A percentile compares a stretch with the other conserved stretches of the same genome.
Conservation (phyloP, 1,140 invertebrate species). For the Vanessa atalanta region DNA sequence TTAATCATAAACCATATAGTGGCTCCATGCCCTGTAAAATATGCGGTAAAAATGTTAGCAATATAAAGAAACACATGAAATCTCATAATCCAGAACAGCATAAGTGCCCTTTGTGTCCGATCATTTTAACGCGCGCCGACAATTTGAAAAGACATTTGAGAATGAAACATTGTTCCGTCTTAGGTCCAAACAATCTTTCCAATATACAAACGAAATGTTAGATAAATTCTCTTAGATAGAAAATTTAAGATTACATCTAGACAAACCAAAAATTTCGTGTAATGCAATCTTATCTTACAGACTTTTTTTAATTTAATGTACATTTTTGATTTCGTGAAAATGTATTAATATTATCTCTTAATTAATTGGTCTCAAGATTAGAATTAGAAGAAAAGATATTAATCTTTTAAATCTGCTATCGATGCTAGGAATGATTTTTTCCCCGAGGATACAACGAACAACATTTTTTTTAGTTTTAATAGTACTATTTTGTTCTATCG, state of each 20-base stretch:
- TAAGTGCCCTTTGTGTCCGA: slow-evolving; percentile 85
- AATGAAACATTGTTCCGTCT: slow-evolving; percentile 84
- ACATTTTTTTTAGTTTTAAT: too few relatives aligned
- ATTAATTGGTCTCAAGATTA: too few relatives aligned
- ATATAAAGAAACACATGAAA: slow-evolving; percentile 87
- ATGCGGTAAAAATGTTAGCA: slow-evolving; percentile 87
- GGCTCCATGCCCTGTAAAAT: slow-evolving; percentile 80
- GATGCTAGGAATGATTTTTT: too few relatives aligned
- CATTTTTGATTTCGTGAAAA: too few relatives aligned
- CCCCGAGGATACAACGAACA: too few relatives aligned
- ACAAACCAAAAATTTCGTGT: slow-evolving; percentile 27
- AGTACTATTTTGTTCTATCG: too few relatives aligned
- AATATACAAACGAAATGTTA: slow-evolving; percentile 70
- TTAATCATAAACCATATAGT: slow-evolving; percentile 58
- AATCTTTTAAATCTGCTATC: too few relatives aligned
- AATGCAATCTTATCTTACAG: neutral
- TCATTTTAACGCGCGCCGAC: slow-evolving; percentile 85
- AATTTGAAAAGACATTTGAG: slow-evolving; percentile 86
- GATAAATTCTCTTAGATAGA: slow-evolving; percentile 3
- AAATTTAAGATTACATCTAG: slow-evolving; percentile 28
- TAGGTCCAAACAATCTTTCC: slow-evolving; percentile 58
- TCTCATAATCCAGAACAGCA: slow-evolving; percentile 86
- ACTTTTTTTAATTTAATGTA: too few relatives aligned
- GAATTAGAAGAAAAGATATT: too few relatives aligned
- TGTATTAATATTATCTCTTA: too few relatives aligned